Evolutionary conservation across 2,888 invertebrate genomes (phyloP).

Genomic region (Lampropteryx suffumata): DNA sequence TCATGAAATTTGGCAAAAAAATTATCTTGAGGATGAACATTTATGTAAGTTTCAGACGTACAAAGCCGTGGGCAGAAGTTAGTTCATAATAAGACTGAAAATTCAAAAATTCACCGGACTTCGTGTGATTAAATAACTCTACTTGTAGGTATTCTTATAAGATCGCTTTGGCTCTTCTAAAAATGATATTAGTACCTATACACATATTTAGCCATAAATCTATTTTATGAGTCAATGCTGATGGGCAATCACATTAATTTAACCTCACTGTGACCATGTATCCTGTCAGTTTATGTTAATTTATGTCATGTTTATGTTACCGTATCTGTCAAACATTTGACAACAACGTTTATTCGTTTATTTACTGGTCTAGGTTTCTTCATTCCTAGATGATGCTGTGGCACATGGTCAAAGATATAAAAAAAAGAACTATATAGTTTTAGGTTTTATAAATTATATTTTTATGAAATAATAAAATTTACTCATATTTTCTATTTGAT

Average conservation of each 20-base stretch:
- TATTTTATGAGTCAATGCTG: constrained; percentile 20
- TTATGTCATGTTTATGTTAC: constrained; percentile 26
- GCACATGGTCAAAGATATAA: not conserved
- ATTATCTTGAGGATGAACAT: too few relatives aligned
- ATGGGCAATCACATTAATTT: constrained; percentile 22
- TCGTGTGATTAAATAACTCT: too few relatives aligned
- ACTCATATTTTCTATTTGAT: too few relatives aligned
- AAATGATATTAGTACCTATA: too few relatives aligned
- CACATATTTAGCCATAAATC: constrained; percentile 11
- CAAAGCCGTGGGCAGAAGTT: too few relatives aligned
- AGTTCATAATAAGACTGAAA: too few relatives aligned
- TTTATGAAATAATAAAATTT: too few relatives aligned
- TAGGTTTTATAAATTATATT: too few relatives aligned
- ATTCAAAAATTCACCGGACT: too few relatives aligned
- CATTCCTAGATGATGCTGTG: not conserved
- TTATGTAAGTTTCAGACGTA: too few relatives aligned
- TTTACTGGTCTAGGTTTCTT: constrained; percentile 5
- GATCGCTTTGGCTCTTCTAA: not conserved
- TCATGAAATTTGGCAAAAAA: too few relatives aligned
- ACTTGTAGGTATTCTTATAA: not conserved
- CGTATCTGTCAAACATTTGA: constrained; percentile 29
- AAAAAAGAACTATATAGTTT: too few relatives aligned
- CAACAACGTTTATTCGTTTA: constrained; percentile 21
- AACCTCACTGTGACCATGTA: constrained; percentile 12
- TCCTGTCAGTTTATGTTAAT: constrained; percentile 21